Conservation (phyloP, 2,113 vertebrate species). For the Sceloporus undulatus region DNA sequence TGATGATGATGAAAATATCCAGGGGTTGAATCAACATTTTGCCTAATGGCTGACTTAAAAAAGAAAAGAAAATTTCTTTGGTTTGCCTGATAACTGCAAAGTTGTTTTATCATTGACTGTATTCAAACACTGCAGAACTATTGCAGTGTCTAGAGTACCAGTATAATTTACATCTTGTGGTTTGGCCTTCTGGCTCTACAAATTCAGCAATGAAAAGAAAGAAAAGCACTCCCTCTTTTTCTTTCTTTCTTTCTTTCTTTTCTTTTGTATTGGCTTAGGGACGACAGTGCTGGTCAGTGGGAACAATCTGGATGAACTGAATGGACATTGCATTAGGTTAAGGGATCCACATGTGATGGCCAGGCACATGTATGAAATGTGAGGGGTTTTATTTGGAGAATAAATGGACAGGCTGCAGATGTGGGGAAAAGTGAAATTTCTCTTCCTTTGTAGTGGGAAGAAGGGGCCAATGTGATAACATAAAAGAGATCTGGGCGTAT, state of each 20-base stretch:
- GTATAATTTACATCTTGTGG: slow-evolving; percentile 13
- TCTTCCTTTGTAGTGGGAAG: neutral
- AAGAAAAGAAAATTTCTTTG: neutral
- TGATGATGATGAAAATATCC: too few relatives aligned
- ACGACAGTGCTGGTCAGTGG: neutral
- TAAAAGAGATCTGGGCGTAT: neutral
- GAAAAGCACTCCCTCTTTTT: neutral
- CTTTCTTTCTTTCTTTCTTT: neutral
- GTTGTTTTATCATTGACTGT: neutral
- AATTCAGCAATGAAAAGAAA: slow-evolving; percentile 1
- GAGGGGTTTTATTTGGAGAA: neutral
- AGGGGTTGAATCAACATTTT: neutral
- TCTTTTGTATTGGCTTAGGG: neutral
- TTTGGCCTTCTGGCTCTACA: neutral
- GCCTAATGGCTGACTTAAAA: neutral
- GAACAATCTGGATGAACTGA: neutral
- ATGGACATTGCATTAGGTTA: neutral
- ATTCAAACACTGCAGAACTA: neutral
- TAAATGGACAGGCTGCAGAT: neutral
- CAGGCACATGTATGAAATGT: neutral
- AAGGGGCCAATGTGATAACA: neutral
- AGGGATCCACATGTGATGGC: neutral
- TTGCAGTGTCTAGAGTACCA: neutral
- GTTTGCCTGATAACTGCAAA: neutral
- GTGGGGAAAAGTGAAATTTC: neutral